These are phyloP conservation scores for Steinernema hermaphroditum DNA, from an alignment of 2,888 invertebrate species.

Conservation along the genomic window DNA sequence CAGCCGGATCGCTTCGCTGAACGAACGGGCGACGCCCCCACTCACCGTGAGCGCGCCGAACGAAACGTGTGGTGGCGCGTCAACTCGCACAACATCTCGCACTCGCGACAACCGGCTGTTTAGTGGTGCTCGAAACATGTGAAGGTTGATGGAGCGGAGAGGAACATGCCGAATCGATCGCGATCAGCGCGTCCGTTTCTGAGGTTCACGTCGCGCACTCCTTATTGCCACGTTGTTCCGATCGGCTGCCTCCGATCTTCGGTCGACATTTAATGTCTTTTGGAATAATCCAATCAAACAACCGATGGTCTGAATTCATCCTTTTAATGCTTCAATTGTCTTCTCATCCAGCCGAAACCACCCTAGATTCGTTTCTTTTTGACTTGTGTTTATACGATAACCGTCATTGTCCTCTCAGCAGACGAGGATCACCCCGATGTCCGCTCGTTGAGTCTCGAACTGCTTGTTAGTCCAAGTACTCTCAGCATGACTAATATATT, in stretches of 20 bases:
- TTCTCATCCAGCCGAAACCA: no score
- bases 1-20: background rate
- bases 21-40: slow-evolving; percentile 13
- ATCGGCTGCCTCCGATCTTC: background rate
- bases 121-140: background rate
- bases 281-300: no score
- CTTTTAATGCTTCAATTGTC: no score
- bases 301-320: no score
- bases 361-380: no score
- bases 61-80: slow-evolving; percentile 5
- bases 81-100: slow-evolving; percentile 21
- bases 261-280: background rate
- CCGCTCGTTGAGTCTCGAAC: no score
- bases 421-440: no score
- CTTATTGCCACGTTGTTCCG: background rate
- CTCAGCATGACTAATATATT: no score
- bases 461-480: no score
- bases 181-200: background rate
- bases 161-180: background rate
- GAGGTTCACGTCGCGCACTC: background rate
- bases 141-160: slow-evolving; percentile 2
- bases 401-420: no score
- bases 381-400: no score
- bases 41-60: background rate
- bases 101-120: slow-evolving; percentile 6